Evolutionary conservation across 2,113 vertebrate species (phyloP), one percentile per base, ranked within the genome.

Genomic region (Tonatia bakeri): DNA sequence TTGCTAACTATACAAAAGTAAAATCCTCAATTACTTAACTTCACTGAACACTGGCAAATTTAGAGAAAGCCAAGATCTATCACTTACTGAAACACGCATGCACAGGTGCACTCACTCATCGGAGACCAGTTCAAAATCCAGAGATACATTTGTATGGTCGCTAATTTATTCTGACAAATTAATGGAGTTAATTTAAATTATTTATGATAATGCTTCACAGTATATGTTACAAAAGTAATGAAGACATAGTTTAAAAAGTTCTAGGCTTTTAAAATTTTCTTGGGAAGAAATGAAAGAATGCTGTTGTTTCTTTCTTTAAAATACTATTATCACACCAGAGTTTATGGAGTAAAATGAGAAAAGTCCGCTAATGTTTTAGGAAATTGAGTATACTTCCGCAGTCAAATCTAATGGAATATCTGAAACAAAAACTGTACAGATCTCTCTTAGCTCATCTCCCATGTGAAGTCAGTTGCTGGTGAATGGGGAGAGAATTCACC

Each of bases 111-210:
- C 54, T 2, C 24, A 70, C n/a, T 17, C 72, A 12, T 26, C 1
- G 22, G 28, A 61, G 70, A 92, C 36, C 22, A 47, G 7, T 81
- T 87, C 67, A 93, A 70, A 92, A 70, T 59, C 70, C 40, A 31
- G 64, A 77, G 3, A 72, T 47, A 31, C 69, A 73, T 33, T 81
- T 86, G 43, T 70, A 40, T 75, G 36, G 14, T 31, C 83, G 52
- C 38, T 96, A 79, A 90, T 65, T 67, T 72, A 93, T 94, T 69
- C 85, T 93, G 69, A 96, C 50, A 90, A 83, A 82, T 90, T 45
- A 26, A 8, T 93, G 45, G 70, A 43, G 43, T 22, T 90, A 52
- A 70, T 90, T 90, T 93, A 94, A 87, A 90, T 94, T 76, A 94
- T 72, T 87, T 90, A 90, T 82, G 76, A 94, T 69, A 82, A 54